These are phyloP conservation scores for Ptychodera flava DNA, from an alignment of 35 echinoderm and acorn worm species.

Conservation along the genomic window DNA sequence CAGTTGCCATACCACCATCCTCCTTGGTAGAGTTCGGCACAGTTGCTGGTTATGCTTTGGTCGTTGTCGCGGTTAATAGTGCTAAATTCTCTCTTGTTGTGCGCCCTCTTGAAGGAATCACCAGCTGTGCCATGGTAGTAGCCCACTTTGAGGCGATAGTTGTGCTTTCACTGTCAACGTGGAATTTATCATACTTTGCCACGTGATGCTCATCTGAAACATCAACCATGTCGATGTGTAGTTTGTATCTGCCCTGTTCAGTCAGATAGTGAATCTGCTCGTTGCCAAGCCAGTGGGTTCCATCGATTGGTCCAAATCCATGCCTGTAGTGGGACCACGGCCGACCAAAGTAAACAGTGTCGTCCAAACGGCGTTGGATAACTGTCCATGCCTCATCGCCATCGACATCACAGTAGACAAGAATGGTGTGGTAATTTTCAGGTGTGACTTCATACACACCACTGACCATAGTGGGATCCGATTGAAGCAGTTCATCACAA, in stretches of 20 bases:
- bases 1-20: slow-evolving; percentile 49
- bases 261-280: slow-evolving; percentile 54
- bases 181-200: slow-evolving; percentile 41
- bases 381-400: background rate
- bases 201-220: slow-evolving; percentile 8
- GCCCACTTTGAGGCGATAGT: slow-evolving; percentile 45
- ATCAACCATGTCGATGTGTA: slow-evolving; percentile 42
- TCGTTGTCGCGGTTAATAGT: slow-evolving; percentile 49
- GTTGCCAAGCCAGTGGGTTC: slow-evolving; percentile 64
- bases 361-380: slow-evolving; percentile 64
- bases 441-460: background rate
- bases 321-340: slow-evolving; percentile 47
- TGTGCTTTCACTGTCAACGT: slow-evolving; percentile 24
- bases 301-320: slow-evolving; percentile 56
- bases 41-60: slow-evolving; percentile 19
- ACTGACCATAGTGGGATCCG: background rate
- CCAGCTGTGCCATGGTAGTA: slow-evolving; percentile 14
- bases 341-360: slow-evolving; percentile 39
- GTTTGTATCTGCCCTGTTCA: slow-evolving; percentile 51
- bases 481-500: background rate
- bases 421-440: background rate
- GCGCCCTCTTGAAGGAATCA: slow-evolving; percentile 23
- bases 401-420: background rate
- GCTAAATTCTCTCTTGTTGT: slow-evolving; percentile 66
- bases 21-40: slow-evolving; percentile 30